Base-by-base conservation (phyloP, 1,140 invertebrate genomes). In the Tribolium castaneum region DNA sequence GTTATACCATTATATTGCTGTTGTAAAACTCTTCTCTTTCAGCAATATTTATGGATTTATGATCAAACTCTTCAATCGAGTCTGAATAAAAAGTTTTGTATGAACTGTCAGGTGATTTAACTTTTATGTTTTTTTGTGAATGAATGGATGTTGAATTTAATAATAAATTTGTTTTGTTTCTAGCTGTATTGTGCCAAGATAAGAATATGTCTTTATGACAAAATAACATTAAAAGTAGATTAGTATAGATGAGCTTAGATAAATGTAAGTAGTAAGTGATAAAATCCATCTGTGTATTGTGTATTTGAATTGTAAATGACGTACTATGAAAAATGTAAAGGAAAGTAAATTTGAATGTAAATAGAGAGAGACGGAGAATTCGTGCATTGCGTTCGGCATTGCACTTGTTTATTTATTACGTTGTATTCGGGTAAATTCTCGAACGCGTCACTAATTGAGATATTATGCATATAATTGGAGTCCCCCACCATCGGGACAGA, bases 401-500 rank as follows among this genome's bases (percentile, higher is more conserved):
- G 59, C 59, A 66, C 59, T 66, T 66, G 59, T 66, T 66, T 66
- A 66, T 66, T 66, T 66, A 66, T 66, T 66, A 66, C 30, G 59
- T 35, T 35, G 59, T 66, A 66, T 66, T 66, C 59, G 59, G 59
- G 59, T 66, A 66, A 66, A 66, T 66, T 66, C 59, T 66, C 59
- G 59, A 66, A 35, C 59, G 59, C 59, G 59, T 66, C 59, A 66
- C 59, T 73, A 73, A 73, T 73, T 73, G 49, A 73, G 71, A 73
- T 73, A 73, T 54, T 54, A 81, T 76, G 76, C 56, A 77, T 76
- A 56, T 52, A 76, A 76, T 76, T 66, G 35, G 56, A 76, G 49
- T 76, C 75, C 75, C 25, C 73, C 73, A 59, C 52, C 73, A 59
- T 59, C 52, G 73, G 73, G 52, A 45, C 39, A 59, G 56, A 75